A percentile compares a stretch with the other conserved stretches of the same genome.
phyloP scores from a whole-genome alignment of 2,888 invertebrate species.

The Papilio elwesi region DNA sequence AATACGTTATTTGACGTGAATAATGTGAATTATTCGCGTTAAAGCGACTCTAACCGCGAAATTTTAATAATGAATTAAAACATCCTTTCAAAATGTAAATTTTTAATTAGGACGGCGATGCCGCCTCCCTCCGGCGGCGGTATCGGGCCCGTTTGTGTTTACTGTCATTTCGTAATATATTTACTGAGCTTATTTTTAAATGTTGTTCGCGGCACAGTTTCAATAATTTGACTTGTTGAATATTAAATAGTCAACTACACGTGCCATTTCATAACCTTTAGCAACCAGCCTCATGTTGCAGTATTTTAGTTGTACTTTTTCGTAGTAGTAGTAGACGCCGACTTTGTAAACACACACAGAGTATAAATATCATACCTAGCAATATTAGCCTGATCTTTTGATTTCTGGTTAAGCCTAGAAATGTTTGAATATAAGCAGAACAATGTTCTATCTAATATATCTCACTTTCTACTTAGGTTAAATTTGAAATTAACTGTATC shows the following conservation, averaged over 20 bases:
- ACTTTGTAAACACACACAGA: too few relatives aligned
- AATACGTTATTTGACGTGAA: constrained; percentile 67
- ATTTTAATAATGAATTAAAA: constrained; percentile 82
- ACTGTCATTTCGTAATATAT: constrained; percentile 21
- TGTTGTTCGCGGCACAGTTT: background rate
- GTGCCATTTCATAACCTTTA: background rate
- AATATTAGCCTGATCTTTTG: too few relatives aligned
- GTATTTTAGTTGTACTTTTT: too few relatives aligned
- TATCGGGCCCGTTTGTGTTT: constrained; percentile 25
- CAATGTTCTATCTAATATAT: background rate
- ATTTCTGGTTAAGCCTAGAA: too few relatives aligned
- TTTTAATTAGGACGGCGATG: constrained; percentile 73
- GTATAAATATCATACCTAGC: background rate
- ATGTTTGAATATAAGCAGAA: too few relatives aligned
- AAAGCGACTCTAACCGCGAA: constrained; percentile 71
- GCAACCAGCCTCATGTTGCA: too few relatives aligned
- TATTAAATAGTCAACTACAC: too few relatives aligned
- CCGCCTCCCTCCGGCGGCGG: constrained; percentile 49
- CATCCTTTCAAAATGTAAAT: constrained; percentile 80
- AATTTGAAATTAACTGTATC: background rate
- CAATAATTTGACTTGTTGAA: background rate
- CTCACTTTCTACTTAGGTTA: too few relatives aligned
- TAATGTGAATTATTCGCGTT: constrained; percentile 64
- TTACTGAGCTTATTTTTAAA: background rate
- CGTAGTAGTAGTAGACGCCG: too few relatives aligned